phyloP scores from a whole-genome alignment of 1,140 invertebrate species.

The Cyphomyrmex costatus region DNA sequence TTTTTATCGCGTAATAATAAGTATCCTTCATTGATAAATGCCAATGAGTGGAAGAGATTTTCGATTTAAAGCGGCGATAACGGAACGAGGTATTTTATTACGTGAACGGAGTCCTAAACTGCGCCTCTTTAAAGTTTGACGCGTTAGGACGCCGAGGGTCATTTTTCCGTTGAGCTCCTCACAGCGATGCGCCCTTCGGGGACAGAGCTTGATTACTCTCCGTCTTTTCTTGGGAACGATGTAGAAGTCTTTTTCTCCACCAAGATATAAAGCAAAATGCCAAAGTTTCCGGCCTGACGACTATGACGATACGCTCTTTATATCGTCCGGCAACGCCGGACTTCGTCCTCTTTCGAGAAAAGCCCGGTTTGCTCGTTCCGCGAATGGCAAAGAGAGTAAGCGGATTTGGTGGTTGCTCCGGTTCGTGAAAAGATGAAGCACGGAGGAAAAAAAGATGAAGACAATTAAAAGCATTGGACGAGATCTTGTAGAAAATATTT shows the following conservation, averaged over 20 bases:
- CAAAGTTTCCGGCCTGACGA: slow-evolving; percentile 65
- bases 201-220: slow-evolving; percentile 53
- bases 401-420: slow-evolving; percentile 68
- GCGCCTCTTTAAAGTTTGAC: slow-evolving; percentile 58
- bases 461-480: slow-evolving; percentile 27
- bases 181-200: slow-evolving; percentile 47
- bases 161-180: slow-evolving; percentile 47
- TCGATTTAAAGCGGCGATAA: slow-evolving; percentile 68
- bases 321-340: slow-evolving; percentile 51
- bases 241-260: slow-evolving; percentile 32
- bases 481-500: not conserved
- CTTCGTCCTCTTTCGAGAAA: slow-evolving; percentile 55
- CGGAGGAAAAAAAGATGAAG: slow-evolving; percentile 16
- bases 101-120: slow-evolving; percentile 60
- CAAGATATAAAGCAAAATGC: slow-evolving; percentile 51
- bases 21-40: not conserved
- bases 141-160: slow-evolving; percentile 51
- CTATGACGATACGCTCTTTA: slow-evolving; percentile 56
- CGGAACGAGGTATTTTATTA: slow-evolving; percentile 65
- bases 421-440: slow-evolving; percentile 31
- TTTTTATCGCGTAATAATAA: slow-evolving; percentile 3
- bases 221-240: slow-evolving; percentile 45
- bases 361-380: slow-evolving; percentile 66
- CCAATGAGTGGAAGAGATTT: slow-evolving; percentile 8
- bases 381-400: slow-evolving; percentile 70